A percentile compares a stretch with the other conserved stretches of the same genome.
Evolutionary conservation across 2,113 vertebrate species (phyloP).

Genomic region (Zeus faber): DNA sequence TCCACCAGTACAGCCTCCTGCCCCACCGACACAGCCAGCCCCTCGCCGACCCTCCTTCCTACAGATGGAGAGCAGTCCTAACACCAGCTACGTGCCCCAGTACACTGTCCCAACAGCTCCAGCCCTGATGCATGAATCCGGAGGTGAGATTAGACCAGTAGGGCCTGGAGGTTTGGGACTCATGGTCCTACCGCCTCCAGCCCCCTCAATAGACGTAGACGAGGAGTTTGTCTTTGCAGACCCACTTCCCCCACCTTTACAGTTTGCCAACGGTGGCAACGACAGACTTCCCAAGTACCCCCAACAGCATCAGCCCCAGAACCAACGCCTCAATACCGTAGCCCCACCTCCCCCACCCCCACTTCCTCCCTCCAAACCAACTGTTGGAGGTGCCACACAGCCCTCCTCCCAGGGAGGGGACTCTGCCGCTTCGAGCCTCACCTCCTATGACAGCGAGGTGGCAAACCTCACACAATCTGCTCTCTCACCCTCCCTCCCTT

Average conservation of each 20-base stretch:
- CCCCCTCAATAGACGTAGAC: conserved; percentile 86
- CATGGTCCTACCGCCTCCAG: conserved; percentile 85
- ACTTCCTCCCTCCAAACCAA: conserved; percentile 10
- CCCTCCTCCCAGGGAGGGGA: conserved; percentile 77
- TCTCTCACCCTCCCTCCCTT: conserved; percentile 70
- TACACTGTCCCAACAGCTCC: conserved; percentile 62
- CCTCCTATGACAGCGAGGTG: conserved; percentile 91
- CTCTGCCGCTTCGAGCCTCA: conserved; percentile 88
- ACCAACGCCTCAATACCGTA: conserved; percentile 34
- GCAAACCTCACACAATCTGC: conserved; percentile 87
- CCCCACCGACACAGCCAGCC: conserved; percentile 62
- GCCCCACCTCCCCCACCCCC: conserved; percentile 40
- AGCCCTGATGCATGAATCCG: conserved; percentile 37
- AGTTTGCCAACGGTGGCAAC: conserved; percentile 87
- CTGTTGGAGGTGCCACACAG: conserved; percentile 27
- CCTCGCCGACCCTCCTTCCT: conserved; percentile 71
- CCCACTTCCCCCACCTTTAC: conserved; percentile 86
- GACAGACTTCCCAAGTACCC: conserved; percentile 52
- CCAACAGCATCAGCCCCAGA: conserved; percentile 48
- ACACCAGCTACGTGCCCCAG: conserved; percentile 61
- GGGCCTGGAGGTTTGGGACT: conserved; percentile 71
- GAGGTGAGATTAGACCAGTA: conserved; percentile 33
- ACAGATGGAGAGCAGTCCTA: conserved; percentile 65
- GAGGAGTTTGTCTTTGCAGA: conserved; percentile 91
- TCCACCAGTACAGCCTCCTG: conserved; percentile 46